Percentiles rank a stretch among this genome's conserved stretches.
These are phyloP conservation scores for Nymphalis polychloros DNA, from an alignment of 2,888 invertebrate genomes.

Conservation along the genomic window DNA sequence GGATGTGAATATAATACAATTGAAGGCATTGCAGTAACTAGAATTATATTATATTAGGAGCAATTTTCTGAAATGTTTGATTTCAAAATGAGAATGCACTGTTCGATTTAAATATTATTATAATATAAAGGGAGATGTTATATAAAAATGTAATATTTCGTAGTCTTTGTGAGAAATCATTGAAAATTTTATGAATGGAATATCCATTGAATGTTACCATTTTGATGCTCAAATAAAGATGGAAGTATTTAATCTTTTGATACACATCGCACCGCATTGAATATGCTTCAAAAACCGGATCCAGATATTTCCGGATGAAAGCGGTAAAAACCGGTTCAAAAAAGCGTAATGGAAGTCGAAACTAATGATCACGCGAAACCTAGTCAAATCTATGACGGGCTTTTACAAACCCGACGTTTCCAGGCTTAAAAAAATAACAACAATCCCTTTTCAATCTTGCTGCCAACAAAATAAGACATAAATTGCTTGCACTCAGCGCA, in stretches of 20 bases:
- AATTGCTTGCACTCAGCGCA: conserved; percentile 23
- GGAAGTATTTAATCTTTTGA: conserved; percentile 27
- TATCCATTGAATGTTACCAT: neutral
- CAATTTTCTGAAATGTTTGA: neutral
- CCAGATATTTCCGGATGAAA: conserved; percentile 56
- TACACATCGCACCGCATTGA: conserved; percentile 25
- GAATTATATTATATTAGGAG: neutral
- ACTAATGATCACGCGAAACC: conserved; percentile 52
- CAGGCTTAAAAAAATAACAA: conserved; percentile 28
- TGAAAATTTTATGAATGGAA: neutral
- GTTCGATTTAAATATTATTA: neutral
- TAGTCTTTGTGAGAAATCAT: neutral
- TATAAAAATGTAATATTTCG: too few species aligned
- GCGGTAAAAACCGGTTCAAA: conserved; percentile 54
- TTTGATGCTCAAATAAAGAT: conserved; percentile 9
- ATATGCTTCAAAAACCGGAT: conserved; percentile 41
- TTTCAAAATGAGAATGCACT: neutral
- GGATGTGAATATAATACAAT: conserved; percentile 7
- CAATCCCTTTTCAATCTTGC: conserved; percentile 38
- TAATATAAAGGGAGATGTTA: too few species aligned
- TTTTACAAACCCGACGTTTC: conserved; percentile 35
- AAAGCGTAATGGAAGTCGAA: conserved; percentile 51
- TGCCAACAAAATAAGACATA: conserved; percentile 24
- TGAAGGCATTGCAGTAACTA: neutral
- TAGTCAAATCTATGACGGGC: conserved; percentile 35